Evolutionary conservation across 2,797 vertebrate genomes (phyloP), one percentile per base, ranked within the genome.

Genomic region (Coracias cyanogaster): DNA sequence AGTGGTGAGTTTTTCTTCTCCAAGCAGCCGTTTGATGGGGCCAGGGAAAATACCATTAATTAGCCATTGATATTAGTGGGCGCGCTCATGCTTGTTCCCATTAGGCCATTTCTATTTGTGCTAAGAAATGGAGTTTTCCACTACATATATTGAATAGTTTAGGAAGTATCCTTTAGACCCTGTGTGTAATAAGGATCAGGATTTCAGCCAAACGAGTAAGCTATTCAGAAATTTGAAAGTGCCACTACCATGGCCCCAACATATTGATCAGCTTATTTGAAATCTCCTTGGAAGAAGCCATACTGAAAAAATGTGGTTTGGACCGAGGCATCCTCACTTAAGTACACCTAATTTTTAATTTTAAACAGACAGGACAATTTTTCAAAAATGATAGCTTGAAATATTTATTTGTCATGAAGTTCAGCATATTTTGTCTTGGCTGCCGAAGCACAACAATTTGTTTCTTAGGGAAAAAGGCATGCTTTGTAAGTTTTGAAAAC

Each of bases 31-130:
- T 29, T 28, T 67, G 65, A 35, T 37, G 21, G 28, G 17, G 9
- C 24, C 9, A 2, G 16, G 71, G 55, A 62, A 72, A 78, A 62
- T 24, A 18, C 18, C 28, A 2, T 46, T 57, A 52, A 33, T 20
- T 45, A n/a, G 22, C 12, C 61, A 35, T 65, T 33, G 70, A 16
- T 61, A 14, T 8, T 77, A 26, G 21, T 41, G 11, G 43, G 21
- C 1, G 1, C n/a, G 5, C 2, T 49, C 45, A 17, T 1, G 0
- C 12, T 78, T 71, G 13, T 48, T 86, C 21, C 39, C 57, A 3
- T 74, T 25, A 60, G 26, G 18, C 12, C 12, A 13, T 49, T 69
- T 66, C 24, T 80, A 1, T 41, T 65, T 52, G 19, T 83, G 48
- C 49, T 71, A 46, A 52, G 29, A 82, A 87, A 58, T 7, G 28